Percentiles rank a stretch among this genome's conserved stretches.
Conservation (phyloP, 1,140 invertebrate species). For the Aphaenogaster rudis region DNA sequence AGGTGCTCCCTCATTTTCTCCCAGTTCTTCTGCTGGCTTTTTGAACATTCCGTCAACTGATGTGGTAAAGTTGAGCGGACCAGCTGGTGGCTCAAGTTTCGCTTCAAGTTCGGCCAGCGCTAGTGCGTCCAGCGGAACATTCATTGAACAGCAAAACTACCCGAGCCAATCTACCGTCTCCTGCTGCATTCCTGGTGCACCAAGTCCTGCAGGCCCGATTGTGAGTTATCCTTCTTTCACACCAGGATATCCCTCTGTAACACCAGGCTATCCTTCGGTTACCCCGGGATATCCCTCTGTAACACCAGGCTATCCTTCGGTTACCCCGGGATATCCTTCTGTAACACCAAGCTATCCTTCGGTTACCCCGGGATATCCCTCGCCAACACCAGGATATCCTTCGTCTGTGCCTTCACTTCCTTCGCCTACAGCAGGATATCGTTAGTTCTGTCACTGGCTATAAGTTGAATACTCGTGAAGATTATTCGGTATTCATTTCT, state of each 20-base stretch:
- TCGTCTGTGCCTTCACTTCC: not conserved
- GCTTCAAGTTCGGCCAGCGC: constrained; percentile 48
- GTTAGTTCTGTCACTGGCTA: not conserved
- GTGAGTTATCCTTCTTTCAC: not conserved
- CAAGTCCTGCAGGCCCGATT: not conserved
- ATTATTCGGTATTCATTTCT: not conserved
- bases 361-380: too few relatives aligned
- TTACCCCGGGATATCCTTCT: too few relatives aligned
- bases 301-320: constrained; percentile 2
- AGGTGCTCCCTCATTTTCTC: not conserved
- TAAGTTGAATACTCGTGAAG: not conserved
- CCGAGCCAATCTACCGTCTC: not conserved
- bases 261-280: not conserved
- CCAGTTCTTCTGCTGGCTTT: not conserved
- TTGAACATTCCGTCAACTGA: not conserved
- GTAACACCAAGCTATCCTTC: not conserved
- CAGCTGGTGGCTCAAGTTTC: constrained; percentile 2
- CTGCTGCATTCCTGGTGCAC: not conserved
- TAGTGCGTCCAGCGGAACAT: not conserved
- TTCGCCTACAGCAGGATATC: constrained; percentile 17
- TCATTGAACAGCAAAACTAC: not conserved
- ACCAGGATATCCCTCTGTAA: not conserved
- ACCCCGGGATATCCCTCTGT: not conserved
- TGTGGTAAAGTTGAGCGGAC: constrained; percentile 37
- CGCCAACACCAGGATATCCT: not conserved